Evolutionary conservation across 2,888 invertebrate species (phyloP).

Genomic region (Brachyptera putata): DNA sequence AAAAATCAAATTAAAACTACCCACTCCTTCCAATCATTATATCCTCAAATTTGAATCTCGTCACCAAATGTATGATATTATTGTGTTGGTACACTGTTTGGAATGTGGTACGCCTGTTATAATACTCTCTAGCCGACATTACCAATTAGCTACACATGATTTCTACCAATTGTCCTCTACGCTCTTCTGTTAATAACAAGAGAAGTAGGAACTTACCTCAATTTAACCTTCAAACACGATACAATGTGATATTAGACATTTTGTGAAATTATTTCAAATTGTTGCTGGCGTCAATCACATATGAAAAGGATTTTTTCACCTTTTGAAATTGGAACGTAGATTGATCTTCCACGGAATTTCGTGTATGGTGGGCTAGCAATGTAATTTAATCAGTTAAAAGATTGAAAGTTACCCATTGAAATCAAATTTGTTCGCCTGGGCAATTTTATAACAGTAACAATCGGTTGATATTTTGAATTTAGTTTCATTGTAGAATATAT

Average conservation of each 20-base stretch:
- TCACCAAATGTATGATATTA: too few species aligned
- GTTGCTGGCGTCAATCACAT: conserved; percentile 8
- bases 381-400: conserved; percentile 8
- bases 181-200: conserved; percentile 1
- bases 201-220: too few species aligned
- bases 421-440: background rate
- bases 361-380: background rate
- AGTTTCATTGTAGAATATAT: too few species aligned
- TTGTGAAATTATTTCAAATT: conserved; percentile 15
- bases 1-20: background rate
- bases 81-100: too few species aligned
- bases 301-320: background rate
- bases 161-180: background rate
- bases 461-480: background rate
- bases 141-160: conserved; percentile 9
- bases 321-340: background rate
- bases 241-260: conserved; percentile 9
- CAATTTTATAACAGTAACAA: background rate
- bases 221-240: too few species aligned
- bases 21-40: background rate
- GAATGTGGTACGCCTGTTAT: too few species aligned
- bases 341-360: background rate
- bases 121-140: conserved; percentile 9
- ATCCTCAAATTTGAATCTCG: background rate
- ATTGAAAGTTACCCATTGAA: conserved; percentile 2